Evolutionary conservation across 2,113 vertebrate species (phyloP), one percentile per base, ranked within the genome.

Genomic region (Sylvilagus bachmani): DNA sequence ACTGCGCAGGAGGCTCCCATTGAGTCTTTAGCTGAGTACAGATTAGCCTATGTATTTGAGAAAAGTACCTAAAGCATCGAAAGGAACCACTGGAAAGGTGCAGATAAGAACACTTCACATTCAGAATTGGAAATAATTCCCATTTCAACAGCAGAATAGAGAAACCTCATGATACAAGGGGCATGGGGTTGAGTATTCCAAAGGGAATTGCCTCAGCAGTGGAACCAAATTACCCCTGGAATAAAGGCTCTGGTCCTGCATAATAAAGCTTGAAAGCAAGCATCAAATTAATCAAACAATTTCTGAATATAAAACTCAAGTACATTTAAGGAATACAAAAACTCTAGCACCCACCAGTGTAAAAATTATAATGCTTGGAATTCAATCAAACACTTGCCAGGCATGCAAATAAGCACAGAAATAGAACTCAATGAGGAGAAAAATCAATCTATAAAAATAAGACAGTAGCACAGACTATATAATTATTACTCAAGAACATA

Each of bases 121-220:
- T 93, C n/a, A 62, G n/a, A 44, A 84, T 24, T 67, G 5, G 9
- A 88, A 91, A 88, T 44, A 91, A 55, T 67, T 58, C 53, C 24
- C 61, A 85, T 92, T 86, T 86, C 51, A 88, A 69, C 3, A 93
- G 51, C 83, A 84, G 38, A 91, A 62, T 62, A 16, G 66, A 88
- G 71, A 80, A 73, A 88, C 12, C n/a, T 88, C n/a, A 38, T 10
- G 33, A 80, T 66, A 58, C 38, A 67, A 5, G 14, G 27, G 49
- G 61, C 44, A 73, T 81, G 64, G 86, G 89, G 21, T 19, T 29
- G 22, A 67, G 36, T 80, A 53, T 58, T 75, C 31, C 81, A 61
- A 87, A 74, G 31, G 16, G 71, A 31, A 51, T 58, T 86, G 66
- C 29, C 29, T 85, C 58, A 74, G 81, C 36, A 80, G 12, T 73